Evolutionary conservation across 2,797 vertebrate species (phyloP).

Genomic region (Falco naumanni): DNA sequence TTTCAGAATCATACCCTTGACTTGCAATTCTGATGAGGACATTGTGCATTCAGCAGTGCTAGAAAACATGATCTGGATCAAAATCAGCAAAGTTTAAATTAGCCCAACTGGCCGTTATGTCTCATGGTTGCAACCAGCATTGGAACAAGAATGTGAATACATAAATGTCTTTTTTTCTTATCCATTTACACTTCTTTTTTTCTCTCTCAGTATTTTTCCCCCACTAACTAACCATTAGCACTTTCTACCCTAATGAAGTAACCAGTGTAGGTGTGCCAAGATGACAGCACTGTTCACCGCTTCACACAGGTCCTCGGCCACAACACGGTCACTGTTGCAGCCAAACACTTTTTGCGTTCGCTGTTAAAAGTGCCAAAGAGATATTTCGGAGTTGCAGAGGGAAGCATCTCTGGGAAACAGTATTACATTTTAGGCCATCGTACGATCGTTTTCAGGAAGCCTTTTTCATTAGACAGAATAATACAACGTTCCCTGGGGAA

Average conservation of each 20-base stretch:
- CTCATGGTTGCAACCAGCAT: background rate
- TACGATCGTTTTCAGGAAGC: background rate
- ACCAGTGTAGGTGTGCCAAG: accelerated
- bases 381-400: accelerated
- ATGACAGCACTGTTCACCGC: background rate
- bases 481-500: background rate
- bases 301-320: background rate
- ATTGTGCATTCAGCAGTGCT: too few relatives aligned
- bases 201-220: background rate
- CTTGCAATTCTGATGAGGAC: background rate
- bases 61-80: background rate
- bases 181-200: background rate
- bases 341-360: too few relatives aligned
- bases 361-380: background rate
- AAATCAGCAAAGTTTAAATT: background rate
- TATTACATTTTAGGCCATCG: background rate
- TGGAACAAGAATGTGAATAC: background rate
- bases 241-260: background rate
- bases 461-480: background rate
- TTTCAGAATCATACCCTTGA: background rate
- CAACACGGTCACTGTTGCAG: background rate
- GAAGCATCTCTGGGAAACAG: background rate
- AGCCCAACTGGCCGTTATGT: background rate
- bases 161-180: accelerated
- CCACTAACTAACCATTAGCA: background rate